phyloP scores from a whole-genome alignment of 37 sponge, comb jelly and placozoan species.

The Ephydatia muelleri region DNA sequence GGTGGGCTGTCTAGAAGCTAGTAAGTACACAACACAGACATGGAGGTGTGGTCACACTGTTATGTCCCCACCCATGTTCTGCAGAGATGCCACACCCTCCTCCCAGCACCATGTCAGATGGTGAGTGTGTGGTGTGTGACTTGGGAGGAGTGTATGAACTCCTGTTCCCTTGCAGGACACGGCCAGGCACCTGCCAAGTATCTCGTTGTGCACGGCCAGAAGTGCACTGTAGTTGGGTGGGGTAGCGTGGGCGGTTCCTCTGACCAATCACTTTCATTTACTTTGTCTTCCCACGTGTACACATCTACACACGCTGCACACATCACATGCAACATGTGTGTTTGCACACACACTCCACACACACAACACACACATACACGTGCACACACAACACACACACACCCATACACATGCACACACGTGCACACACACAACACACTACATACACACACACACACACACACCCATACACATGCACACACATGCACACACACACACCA shows the following conservation, averaged over 20 bases:
- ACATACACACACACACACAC: too few species aligned
- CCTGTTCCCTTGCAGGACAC: background rate
- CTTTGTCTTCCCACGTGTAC: background rate
- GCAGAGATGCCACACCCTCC: background rate
- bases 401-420: too few species aligned
- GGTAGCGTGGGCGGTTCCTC: background rate
- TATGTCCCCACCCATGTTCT: background rate
- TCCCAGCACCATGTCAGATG: background rate
- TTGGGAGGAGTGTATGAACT: background rate
- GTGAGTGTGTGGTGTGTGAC: background rate
- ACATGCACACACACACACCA: too few species aligned
- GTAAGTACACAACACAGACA: constrained; percentile 2
- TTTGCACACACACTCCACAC: background rate
- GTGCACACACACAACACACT: too few species aligned
- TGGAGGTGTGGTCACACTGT: background rate
- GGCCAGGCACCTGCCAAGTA: constrained; percentile 35
- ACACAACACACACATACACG: background rate
- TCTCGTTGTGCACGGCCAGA: constrained; percentile 61
- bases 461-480: too few species aligned
- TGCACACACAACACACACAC: background rate
- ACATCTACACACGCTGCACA: background rate
- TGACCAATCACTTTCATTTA: background rate
- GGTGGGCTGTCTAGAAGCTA: constrained; percentile 53
- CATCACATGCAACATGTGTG: background rate
- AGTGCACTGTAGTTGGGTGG: constrained; percentile 83